Conservation (phyloP, 1,140 invertebrate genomes). For the Spodoptera frugiperda region DNA sequence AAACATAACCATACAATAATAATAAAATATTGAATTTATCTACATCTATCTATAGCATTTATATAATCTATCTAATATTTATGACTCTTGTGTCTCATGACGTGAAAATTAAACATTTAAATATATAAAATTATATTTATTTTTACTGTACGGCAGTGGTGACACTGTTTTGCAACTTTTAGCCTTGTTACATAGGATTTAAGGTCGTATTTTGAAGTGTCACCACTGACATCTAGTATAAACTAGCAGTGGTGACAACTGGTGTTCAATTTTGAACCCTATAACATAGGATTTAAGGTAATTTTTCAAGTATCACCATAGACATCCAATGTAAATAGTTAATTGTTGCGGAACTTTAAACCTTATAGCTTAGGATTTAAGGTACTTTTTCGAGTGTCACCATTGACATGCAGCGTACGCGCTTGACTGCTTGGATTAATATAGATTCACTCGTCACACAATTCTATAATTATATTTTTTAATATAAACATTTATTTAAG, state of each 20-base stretch:
- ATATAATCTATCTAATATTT: constrained; percentile 30
- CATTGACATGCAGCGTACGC: not conserved
- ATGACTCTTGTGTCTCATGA: constrained; percentile 32
- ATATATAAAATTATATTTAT: constrained; percentile 9
- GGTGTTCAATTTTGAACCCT: no score
- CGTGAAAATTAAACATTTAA: constrained; percentile 16
- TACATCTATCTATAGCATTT: constrained; percentile 22
- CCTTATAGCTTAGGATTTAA: not conserved
- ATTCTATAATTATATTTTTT: constrained; percentile 8
- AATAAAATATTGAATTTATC: constrained; percentile 40
- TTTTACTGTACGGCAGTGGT: not conserved
- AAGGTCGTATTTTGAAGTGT: no score
- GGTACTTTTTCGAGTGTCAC: not conserved
- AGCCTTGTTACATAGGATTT: not conserved
- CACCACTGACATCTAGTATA: no score
- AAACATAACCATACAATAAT: constrained; percentile 32
- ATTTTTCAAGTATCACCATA: not conserved
- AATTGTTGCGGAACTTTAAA: no score
- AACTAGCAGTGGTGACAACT: no score
- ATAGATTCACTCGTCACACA: constrained; percentile 3
- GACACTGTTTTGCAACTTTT: not conserved
- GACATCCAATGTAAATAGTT: not conserved
- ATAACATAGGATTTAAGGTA: not conserved
- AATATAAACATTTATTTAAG: not conserved
- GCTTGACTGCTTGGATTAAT: constrained; percentile 1